Conservation (phyloP, 2,113 vertebrate species). For the Ageneiosus marmoratus region DNA sequence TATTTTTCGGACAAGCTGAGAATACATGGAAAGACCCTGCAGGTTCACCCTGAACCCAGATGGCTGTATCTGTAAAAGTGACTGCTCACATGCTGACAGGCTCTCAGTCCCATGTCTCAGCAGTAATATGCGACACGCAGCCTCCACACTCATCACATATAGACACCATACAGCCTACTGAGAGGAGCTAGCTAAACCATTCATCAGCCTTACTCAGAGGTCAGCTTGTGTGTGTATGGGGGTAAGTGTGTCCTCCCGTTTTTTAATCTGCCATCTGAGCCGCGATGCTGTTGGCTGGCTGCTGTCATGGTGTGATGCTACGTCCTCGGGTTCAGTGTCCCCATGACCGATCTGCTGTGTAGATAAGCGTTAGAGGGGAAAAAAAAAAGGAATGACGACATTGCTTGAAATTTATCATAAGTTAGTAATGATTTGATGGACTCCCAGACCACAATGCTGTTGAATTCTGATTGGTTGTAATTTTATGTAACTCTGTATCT, state of each 20-base stretch:
- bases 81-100: conserved; percentile 46
- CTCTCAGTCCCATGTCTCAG: conserved; percentile 36
- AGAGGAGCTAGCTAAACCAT: conserved; percentile 20
- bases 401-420: background rate
- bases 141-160: conserved; percentile 12
- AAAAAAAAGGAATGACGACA: background rate
- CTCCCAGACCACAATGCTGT: background rate
- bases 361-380: conserved; percentile 26
- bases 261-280: conserved; percentile 52
- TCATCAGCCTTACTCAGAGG: conserved; percentile 21
- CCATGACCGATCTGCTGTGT: conserved; percentile 28
- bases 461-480: background rate
- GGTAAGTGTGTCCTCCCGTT: conserved; percentile 1
- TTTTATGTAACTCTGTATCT: background rate
- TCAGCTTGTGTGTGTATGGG: conserved; percentile 14
- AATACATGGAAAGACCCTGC: conserved; percentile 53
- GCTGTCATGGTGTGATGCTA: conserved; percentile 39
- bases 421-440: background rate
- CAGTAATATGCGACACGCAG: background rate
- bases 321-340: conserved; percentile 43
- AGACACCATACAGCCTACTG: conserved; percentile 4
- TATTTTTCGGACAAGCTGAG: background rate
- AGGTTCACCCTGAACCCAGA: conserved; percentile 54
- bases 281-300: conserved; percentile 27
- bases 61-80: conserved; percentile 53